Evolutionary conservation across 2,113 vertebrate species (phyloP).

Genomic region (Pontoporia blainvillei): DNA sequence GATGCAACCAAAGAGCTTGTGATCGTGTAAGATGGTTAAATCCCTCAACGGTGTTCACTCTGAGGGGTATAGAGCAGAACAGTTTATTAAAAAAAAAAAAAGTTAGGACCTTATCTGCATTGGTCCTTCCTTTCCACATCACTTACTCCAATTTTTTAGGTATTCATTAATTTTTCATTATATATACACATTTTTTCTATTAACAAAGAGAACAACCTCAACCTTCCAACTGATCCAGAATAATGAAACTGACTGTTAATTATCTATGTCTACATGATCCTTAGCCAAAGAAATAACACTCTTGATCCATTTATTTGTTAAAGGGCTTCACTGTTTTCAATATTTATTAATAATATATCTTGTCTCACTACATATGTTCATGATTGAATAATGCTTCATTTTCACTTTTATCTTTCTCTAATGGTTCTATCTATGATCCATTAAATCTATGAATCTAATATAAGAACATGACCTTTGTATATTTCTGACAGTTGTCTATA

Average conservation of each 20-base stretch:
- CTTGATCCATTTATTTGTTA: not conserved
- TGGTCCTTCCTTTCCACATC: not conserved
- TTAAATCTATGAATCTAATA: not conserved
- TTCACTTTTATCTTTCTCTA: not conserved
- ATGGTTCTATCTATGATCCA: not conserved
- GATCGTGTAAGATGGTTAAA: accelerated
- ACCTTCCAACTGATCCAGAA: not conserved
- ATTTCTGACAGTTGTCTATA: not conserved
- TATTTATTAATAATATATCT: not conserved
- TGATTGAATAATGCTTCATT: not conserved
- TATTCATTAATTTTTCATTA: not conserved
- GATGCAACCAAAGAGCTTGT: not conserved
- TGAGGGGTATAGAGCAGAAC: not conserved
- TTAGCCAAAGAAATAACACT: not conserved
- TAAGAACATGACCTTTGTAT: not conserved
- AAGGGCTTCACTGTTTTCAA: not conserved
- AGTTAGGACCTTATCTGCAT: not conserved
- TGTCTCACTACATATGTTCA: not conserved
- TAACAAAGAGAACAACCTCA: not conserved
- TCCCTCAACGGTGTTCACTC: not conserved
- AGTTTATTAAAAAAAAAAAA: not conserved
- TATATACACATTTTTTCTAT: not conserved
- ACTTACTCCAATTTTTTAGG: not conserved
- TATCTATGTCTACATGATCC: not conserved
- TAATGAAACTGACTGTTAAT: not conserved